Base-by-base conservation (phyloP, 1,140 invertebrate genomes). In the Temnothorax nylanderi region DNA sequence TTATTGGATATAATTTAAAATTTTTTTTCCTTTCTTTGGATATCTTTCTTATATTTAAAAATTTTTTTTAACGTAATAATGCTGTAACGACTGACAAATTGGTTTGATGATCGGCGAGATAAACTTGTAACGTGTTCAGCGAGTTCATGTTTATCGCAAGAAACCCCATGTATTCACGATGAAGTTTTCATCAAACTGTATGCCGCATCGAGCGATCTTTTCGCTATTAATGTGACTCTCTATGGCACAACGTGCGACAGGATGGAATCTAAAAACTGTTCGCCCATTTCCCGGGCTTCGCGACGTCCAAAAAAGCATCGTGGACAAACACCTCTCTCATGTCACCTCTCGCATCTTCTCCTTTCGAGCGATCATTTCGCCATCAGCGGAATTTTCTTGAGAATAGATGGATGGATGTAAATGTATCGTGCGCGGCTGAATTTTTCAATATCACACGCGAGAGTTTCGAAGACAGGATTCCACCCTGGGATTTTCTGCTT, bases 141-240 rank as follows among this genome's bases (percentile, higher is more conserved):
- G 51, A 56, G 51, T 56, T 74, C n/a, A 74, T 51, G 16, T 51
- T 85, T 62, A 62, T 54, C 8, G 72, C 32, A 74, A 72, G 16
- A 44, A 82, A 72, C 0, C 10, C 1, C 6, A 74, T 82, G 18
- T 72, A 74, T 72, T 74, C 26, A 37, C 37, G 51, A 80, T 69
- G 34, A 71, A 56, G 47, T 44, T 85, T 26, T 69, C 47, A n/a
- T 5, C n/a, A 49, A 62, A 67, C 62, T 56, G 51, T 77, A 51
- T 32, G 16, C 13, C 32, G 34, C n/a, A 60, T 54, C 26, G 34
- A 21, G 18, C 56, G 26, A 78, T 78, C 56, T 76, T 67, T 75
- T 78, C 26, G 72, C 44, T 87, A 86, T 88, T 88, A 86, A 86
- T 86, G 41, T 37, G 21, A 49, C 13, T 64, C 6, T 51, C 26